Evolutionary conservation across 2,797 vertebrate genomes (phyloP).

Genomic region (Myripristis murdjan): DNA sequence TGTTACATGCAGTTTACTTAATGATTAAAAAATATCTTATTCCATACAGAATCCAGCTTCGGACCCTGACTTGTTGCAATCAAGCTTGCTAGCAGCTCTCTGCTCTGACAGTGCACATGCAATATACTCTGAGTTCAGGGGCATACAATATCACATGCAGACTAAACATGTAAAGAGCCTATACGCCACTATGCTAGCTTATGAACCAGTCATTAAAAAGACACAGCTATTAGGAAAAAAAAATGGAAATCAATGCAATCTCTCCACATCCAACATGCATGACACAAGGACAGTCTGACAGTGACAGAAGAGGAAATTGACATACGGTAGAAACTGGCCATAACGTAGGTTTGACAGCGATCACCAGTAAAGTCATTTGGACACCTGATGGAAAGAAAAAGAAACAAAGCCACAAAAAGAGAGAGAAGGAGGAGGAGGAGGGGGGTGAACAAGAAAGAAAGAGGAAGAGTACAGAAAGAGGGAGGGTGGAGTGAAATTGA

Average conservation of each 20-base stretch:
- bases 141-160: constrained; percentile 63
- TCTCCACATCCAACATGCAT: constrained; percentile 75
- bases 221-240: constrained; percentile 59
- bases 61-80: constrained; percentile 16
- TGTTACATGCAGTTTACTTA: constrained; percentile 57
- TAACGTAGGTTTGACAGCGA: constrained; percentile 99
- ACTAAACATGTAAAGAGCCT: constrained; percentile 56
- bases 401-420: constrained; percentile 92
- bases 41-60: constrained; percentile 37
- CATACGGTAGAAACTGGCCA: constrained; percentile 99
- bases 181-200: constrained; percentile 57
- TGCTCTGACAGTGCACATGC: constrained; percentile 54
- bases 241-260: constrained; percentile 62
- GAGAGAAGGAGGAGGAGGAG: constrained; percentile 90
- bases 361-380: constrained; percentile 99
- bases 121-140: constrained; percentile 41
- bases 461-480: constrained; percentile 84
- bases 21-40: constrained; percentile 43
- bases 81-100: constrained; percentile 1
- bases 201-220: constrained; percentile 56
- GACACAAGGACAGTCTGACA: constrained; percentile 74
- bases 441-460: constrained; percentile 87
- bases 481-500: constrained; percentile 58
- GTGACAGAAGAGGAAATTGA: constrained; percentile 94
- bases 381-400: constrained; percentile 95